Evolutionary conservation across 2,113 vertebrate species (phyloP).

Genomic region (Pagrus major): DNA sequence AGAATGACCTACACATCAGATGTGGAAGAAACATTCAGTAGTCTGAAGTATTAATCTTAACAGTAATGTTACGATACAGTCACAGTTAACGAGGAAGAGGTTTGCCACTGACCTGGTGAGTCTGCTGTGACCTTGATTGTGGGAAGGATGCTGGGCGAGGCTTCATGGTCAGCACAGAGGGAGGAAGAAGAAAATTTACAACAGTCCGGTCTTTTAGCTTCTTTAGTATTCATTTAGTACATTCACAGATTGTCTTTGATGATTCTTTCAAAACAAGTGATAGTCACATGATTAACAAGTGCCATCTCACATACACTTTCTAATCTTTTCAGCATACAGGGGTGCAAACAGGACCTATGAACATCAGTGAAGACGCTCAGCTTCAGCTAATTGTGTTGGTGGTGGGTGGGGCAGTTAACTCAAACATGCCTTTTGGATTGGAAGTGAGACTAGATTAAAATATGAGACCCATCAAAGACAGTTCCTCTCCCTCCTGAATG

Average conservation of each 20-base stretch:
- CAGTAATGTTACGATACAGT: too few relatives aligned
- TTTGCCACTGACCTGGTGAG: slow-evolving; percentile 58
- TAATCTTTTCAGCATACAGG: rapidly evolving
- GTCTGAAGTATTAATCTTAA: not conserved
- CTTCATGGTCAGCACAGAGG: slow-evolving; percentile 13
- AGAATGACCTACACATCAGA: rapidly evolving
- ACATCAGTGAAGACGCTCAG: not conserved
- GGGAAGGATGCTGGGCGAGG: not conserved
- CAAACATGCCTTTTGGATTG: not conserved
- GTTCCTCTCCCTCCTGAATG: not conserved
- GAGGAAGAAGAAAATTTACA: not conserved
- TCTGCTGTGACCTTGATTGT: slow-evolving; percentile 34
- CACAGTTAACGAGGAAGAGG: not conserved
- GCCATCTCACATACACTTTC: not conserved
- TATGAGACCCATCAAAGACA: not conserved
- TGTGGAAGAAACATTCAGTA: not conserved
- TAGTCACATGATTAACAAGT: not conserved
- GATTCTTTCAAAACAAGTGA: not conserved
- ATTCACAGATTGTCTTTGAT: not conserved
- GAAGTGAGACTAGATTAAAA: not conserved
- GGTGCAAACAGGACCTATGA: not conserved
- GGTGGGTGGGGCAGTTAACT: not conserved
- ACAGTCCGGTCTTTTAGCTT: not conserved
- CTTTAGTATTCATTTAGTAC: not conserved
- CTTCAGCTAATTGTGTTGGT: not conserved